A percentile compares a stretch with the other conserved stretches of the same genome.
Evolutionary conservation across 2,113 vertebrate species (phyloP).

Genomic region (Pseudonaja textilis): DNA sequence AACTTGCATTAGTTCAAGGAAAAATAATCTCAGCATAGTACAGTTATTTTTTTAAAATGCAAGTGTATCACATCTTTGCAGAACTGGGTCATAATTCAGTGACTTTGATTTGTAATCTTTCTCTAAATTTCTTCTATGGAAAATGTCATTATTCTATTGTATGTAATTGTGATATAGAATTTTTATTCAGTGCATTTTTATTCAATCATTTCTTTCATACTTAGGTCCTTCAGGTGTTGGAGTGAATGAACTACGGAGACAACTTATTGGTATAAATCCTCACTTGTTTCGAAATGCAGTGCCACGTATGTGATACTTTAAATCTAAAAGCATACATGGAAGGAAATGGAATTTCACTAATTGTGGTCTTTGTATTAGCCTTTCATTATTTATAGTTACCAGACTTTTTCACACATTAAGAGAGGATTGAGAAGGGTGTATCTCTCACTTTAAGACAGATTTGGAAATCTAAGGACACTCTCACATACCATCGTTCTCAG

Average conservation of each 20-base stretch:
- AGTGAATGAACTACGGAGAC: constrained; percentile 88
- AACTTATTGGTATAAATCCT: constrained; percentile 82
- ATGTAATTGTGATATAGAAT: neutral
- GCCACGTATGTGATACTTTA: constrained; percentile 78
- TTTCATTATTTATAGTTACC: neutral
- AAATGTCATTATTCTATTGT: neutral
- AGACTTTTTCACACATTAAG: neutral
- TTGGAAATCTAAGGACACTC: neutral
- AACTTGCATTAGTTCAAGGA: neutral
- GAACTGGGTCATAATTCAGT: no score
- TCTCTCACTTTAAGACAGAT: neutral
- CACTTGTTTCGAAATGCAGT: constrained; percentile 81
- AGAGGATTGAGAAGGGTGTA: neutral
- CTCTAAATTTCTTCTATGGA: neutral
- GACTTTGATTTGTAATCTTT: neutral
- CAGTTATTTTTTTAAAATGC: neutral
- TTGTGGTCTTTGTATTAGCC: neutral
- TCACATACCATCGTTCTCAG: neutral
- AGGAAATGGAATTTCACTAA: neutral
- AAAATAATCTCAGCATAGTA: neutral
- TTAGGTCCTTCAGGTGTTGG: constrained; percentile 91
- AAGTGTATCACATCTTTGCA: neutral
- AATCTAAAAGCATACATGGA: neutral
- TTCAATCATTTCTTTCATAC: neutral
- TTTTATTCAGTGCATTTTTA: neutral